phyloP scores from a whole-genome alignment of 1,140 invertebrate genomes.

The Drosophila tsacasi region DNA sequence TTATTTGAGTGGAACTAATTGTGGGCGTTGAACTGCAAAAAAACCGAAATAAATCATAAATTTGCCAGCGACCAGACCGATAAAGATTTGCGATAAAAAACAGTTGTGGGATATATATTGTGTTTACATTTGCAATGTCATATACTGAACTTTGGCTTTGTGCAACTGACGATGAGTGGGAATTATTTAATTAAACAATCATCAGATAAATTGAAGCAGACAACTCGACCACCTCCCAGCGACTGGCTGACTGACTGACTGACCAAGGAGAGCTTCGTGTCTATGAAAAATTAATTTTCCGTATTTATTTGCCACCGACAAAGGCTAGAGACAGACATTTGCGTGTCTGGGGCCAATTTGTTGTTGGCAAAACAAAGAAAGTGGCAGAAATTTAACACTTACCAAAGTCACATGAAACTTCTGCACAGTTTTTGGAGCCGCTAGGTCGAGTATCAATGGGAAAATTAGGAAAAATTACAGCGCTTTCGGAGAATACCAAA shows the following conservation, averaged over 20 bases:
- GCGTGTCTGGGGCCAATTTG: slow-evolving; percentile 73
- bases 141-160: slow-evolving; percentile 49
- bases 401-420: slow-evolving; percentile 45
- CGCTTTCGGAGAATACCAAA: slow-evolving; percentile 36
- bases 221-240: slow-evolving; percentile 7
- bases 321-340: slow-evolving; percentile 39
- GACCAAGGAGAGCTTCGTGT: slow-evolving; percentile 57
- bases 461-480: slow-evolving; percentile 15
- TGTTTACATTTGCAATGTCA: slow-evolving; percentile 48
- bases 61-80: slow-evolving; percentile 28
- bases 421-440: background rate
- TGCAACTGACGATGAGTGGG: slow-evolving; percentile 42
- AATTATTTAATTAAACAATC: slow-evolving; percentile 79
- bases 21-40: slow-evolving; percentile 82
- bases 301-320: slow-evolving; percentile 27
- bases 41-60: slow-evolving; percentile 58
- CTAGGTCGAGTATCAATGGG: slow-evolving; percentile 20
- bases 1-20: slow-evolving; percentile 84
- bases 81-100: slow-evolving; percentile 47
- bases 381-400: slow-evolving; percentile 76
- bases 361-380: slow-evolving; percentile 61
- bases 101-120: slow-evolving; percentile 14
- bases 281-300: slow-evolving; percentile 73
- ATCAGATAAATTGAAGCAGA: slow-evolving; percentile 43
- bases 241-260: slow-evolving; percentile 5